Evolutionary conservation across 2,797 vertebrate genomes (phyloP).

Genomic region (Pipistrellus kuhlii): DNA sequence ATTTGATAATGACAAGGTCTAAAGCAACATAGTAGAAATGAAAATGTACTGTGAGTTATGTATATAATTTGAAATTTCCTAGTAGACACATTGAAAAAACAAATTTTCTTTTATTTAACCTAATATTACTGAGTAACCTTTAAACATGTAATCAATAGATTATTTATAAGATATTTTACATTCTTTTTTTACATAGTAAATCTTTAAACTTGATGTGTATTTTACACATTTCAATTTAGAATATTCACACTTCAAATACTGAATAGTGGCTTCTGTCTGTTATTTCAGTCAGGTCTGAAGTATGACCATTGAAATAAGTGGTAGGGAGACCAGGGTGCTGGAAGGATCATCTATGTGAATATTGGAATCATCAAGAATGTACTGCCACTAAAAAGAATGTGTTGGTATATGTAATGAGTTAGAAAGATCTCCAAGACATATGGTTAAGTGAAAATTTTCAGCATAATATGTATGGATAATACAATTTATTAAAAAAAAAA

Average conservation of each 20-base stretch:
- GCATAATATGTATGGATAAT: neutral
- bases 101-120: conserved; percentile 15
- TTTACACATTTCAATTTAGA: conserved; percentile 14
- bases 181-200: neutral
- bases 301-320: neutral
- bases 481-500: neutral
- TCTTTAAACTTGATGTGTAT: conserved; percentile 28
- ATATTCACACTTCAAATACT: neutral
- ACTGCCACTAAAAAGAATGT: neutral
- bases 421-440: neutral
- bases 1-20: conserved; percentile 11
- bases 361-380: neutral
- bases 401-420: neutral
- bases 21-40: neutral
- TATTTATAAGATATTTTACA: neutral
- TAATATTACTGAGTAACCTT: neutral
- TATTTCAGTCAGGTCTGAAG: neutral
- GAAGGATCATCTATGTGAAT: neutral
- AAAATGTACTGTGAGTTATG: neutral
- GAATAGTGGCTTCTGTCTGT: neutral
- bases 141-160: neutral
- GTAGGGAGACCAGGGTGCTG: neutral
- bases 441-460: neutral
- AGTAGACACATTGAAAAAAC: neutral
- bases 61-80: neutral